These are phyloP conservation scores for Clusia tigrina DNA, from an alignment of 2,888 invertebrate genomes.

Conservation along the genomic window DNA sequence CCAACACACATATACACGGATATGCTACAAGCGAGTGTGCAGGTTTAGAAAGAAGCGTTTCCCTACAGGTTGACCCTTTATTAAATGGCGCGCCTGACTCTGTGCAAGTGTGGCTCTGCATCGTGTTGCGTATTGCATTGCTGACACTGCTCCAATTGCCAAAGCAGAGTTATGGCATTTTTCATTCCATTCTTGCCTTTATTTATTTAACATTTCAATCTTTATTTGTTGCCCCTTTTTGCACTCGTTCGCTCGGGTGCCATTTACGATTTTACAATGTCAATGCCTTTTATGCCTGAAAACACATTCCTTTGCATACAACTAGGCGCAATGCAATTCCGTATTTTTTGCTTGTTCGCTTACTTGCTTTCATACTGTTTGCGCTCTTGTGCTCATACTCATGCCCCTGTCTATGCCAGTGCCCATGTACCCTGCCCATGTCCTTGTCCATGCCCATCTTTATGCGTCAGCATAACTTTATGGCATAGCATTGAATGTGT, in stretches of 20 bases:
- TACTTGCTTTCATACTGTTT: not conserved
- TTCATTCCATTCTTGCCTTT: conserved; percentile 57
- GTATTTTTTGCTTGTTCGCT: not conserved
- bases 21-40: not conserved
- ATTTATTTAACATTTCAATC: conserved; percentile 63
- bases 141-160: conserved; percentile 39
- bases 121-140: conserved; percentile 52
- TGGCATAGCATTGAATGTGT: conserved; percentile 11
- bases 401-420: no score
- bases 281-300: conserved; percentile 55
- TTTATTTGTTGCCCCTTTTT: conserved; percentile 45
- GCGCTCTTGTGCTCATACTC: not conserved
- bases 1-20: no score
- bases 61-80: not conserved
- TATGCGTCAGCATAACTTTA: conserved; percentile 20
- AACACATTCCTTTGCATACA: conserved; percentile 48
- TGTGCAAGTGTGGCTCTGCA: not conserved
- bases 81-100: not conserved
- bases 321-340: conserved; percentile 35
- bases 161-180: conserved; percentile 54
- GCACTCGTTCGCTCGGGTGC: conserved; percentile 19
- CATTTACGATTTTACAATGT: conserved; percentile 49
- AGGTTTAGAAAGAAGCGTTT: not conserved
- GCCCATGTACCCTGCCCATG: no score
- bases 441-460: conserved; percentile 2